Percentiles rank a stretch among this genome's conserved stretches.
Conservation (phyloP, 2,888 invertebrate species). For the Tholera decimalis region DNA sequence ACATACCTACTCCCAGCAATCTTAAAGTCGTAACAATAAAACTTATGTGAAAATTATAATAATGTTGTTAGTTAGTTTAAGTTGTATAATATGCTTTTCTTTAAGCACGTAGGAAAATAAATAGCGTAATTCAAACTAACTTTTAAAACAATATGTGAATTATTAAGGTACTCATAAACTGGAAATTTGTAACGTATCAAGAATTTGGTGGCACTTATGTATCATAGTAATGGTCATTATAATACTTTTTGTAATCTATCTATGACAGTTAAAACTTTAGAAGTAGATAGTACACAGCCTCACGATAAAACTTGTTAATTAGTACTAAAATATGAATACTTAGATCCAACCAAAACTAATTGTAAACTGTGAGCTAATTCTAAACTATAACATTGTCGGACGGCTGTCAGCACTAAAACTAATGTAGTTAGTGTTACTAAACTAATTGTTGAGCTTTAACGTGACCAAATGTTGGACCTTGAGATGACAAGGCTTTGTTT, state of each 20-base stretch:
- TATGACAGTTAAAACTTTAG: no score
- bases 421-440: conserved; percentile 60
- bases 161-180: background rate
- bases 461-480: conserved; percentile 52
- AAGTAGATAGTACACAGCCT: no score
- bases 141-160: background rate
- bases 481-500: conserved; percentile 38
- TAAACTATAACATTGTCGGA: conserved; percentile 56
- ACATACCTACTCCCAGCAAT: conserved; percentile 1
- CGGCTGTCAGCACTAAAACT: conserved; percentile 59
- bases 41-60: background rate
- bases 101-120: background rate
- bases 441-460: conserved; percentile 51
- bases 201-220: no score
- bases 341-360: conserved; percentile 38
- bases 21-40: conserved; percentile 19
- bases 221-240: no score
- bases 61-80: no score
- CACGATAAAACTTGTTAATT: background rate
- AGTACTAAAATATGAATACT: conserved; percentile 21
- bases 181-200: no score
- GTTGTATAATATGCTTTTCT: background rate
- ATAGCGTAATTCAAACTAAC: background rate
- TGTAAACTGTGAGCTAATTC: conserved; percentile 45
- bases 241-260: background rate